Evolutionary conservation across 2,888 invertebrate species (phyloP).

Genomic region (Heliconius ethilla): DNA sequence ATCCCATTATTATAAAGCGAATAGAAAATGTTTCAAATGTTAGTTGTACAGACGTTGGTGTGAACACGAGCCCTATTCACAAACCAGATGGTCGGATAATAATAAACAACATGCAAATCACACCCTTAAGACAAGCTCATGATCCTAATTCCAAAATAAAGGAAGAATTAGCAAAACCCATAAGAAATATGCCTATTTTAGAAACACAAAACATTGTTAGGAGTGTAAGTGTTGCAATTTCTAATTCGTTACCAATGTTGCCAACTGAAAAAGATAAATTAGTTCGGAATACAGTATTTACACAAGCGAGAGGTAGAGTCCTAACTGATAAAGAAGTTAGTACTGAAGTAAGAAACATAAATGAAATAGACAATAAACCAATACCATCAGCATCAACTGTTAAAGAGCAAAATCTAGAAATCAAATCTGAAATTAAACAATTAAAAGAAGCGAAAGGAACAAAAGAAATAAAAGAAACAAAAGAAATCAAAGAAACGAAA

Average conservation of each 20-base stretch:
- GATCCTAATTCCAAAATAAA: conserved; percentile 44
- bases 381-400: conserved; percentile 37
- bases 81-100: conserved; percentile 48
- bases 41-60: conserved; percentile 42
- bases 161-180: conserved; percentile 44
- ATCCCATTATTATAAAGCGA: conserved; percentile 39
- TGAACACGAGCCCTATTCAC: conserved; percentile 55
- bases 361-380: conserved; percentile 36
- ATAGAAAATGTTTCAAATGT: conserved; percentile 41
- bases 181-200: conserved; percentile 32
- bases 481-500: background rate
- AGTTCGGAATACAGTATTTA: conserved; percentile 71
- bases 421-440: background rate
- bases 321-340: conserved; percentile 58
- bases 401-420: conserved; percentile 8
- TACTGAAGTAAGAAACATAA: conserved; percentile 33
- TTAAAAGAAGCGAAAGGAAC: background rate
- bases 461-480: background rate
- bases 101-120: conserved; percentile 46
- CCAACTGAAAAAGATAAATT: conserved; percentile 61
- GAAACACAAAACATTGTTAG: conserved; percentile 40
- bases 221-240: conserved; percentile 21
- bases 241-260: conserved; percentile 23
- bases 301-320: conserved; percentile 70
- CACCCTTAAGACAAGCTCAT: conserved; percentile 43